Base-by-base conservation (phyloP, 2,113 vertebrate species). In the Cacatua alba region DNA sequence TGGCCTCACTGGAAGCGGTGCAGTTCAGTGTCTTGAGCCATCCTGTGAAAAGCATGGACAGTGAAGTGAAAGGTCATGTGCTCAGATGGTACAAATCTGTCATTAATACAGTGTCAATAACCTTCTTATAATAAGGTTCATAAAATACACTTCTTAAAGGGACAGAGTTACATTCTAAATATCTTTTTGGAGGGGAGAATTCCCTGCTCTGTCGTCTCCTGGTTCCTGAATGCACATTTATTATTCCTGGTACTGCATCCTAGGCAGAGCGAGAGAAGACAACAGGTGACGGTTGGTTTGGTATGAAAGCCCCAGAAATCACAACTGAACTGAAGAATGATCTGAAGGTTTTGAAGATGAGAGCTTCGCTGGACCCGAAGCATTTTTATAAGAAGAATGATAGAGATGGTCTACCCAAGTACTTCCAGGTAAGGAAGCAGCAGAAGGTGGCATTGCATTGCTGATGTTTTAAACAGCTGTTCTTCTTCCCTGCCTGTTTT, bases 311-410 rank as follows among this genome's bases (percentile, higher is more conserved):
- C 52, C 99, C 99, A 13, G 99, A 99, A 97, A 64, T 99, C 90
- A 98, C 99, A 8, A 97, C 96, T 33, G 99, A 99, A 92, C 95
- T 99, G 76, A 99, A 98, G 95, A 99, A 98, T 59, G 99, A 99
- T 90, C 98, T 99, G 35, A 98, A 98, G 78, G 98, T 98, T 63
- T 97, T 99, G 91, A 98, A 99, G 96, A 99, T 99, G 99, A 99
- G 99, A 94, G 98, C 98, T 48, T 98, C 99, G 0, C 89, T 99
- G 98, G 99, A 99, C 90, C 98, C 99, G 15, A 99, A 99, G 95
- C 98, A 98, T 49, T 99, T 99, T 97, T 99, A 99, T 93, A 99
- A 99, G 98, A 99, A 99, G 97, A 99, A 99, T 15, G 99, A 99
- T 92, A 97, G 99, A 97, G 99, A 99, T 29, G 99, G 99, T 24